Percentiles rank a stretch among this genome's conserved stretches.
phyloP scores from a whole-genome alignment of 2,113 vertebrate genomes.

The Circaetus gallicus region DNA sequence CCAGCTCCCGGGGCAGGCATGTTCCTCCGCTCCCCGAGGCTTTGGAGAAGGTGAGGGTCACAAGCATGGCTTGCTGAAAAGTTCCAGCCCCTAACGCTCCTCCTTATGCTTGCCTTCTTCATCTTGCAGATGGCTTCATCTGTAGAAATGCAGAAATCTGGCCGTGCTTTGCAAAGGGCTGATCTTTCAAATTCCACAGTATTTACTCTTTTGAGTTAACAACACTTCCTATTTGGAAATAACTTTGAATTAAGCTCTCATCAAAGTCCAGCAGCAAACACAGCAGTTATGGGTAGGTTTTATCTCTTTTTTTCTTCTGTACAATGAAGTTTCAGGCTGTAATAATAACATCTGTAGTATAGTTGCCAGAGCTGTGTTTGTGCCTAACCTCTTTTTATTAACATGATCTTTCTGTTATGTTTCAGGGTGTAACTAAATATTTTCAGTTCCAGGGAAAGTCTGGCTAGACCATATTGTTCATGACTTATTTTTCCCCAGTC shows the following conservation, averaged over 20 bases:
- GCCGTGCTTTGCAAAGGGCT: not conserved
- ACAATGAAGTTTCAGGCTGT: not conserved
- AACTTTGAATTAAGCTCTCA: not conserved
- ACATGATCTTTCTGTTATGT: not conserved
- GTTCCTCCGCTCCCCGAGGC: rapidly evolving
- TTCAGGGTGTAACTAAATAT: slow-evolving; percentile 8
- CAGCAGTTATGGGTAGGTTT: not conserved
- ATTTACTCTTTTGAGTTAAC: not conserved
- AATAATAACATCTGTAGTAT: not conserved
- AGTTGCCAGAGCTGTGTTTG: not conserved
- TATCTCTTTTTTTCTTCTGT: not conserved
- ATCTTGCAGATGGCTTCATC: not conserved
- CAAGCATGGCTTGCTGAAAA: not conserved
- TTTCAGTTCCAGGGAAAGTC: not conserved
- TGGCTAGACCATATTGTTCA: not conserved
- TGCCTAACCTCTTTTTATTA: not conserved
- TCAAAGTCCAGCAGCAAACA: not conserved
- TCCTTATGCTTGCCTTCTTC: not conserved
- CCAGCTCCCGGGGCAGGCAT: not conserved
- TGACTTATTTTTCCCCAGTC: not conserved
- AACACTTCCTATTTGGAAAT: not conserved
- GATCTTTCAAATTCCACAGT: not conserved
- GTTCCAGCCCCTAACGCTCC: not conserved
- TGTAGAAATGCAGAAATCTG: not conserved
- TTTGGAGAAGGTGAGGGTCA: not conserved